Percentiles rank a stretch among this genome's conserved stretches.
Conservation (phyloP, 37 sponge, comb jelly and placozoan genomes). For the Cliona cf. orientalis region DNA sequence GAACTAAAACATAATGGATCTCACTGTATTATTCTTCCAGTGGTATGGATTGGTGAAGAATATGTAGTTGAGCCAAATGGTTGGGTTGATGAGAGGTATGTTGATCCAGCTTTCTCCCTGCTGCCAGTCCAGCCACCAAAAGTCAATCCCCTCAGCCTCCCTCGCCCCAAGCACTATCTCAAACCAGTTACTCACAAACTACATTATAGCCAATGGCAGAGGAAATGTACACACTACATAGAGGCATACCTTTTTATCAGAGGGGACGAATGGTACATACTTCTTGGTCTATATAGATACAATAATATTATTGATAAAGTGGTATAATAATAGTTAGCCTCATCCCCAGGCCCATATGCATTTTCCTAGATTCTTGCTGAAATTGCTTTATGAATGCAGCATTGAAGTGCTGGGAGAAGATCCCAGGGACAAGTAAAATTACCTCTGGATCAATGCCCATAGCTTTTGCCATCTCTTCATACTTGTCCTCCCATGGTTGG, state of each 20-base stretch:
- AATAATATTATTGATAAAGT: neutral
- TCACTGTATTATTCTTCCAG: conserved; percentile 34
- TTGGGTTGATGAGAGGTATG: conserved; percentile 71
- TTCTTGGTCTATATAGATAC: conserved; percentile 22
- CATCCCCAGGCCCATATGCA: too few relatives aligned
- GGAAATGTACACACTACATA: neutral
- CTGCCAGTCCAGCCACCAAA: conserved; percentile 92
- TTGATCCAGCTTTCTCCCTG: conserved; percentile 78
- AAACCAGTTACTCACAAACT: conserved; percentile 76
- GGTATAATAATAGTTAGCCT: too few relatives aligned
- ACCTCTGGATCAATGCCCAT: conserved; percentile 82
- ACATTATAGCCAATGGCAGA: neutral
- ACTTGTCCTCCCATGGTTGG: conserved; percentile 82
- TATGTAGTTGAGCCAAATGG: conserved; percentile 80
- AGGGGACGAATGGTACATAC: conserved; percentile 73
- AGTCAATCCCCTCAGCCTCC: conserved; percentile 74
- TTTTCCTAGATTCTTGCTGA: too few relatives aligned
- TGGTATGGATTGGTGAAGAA: conserved; percentile 82
- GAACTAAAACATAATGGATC: neutral
- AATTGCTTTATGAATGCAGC: too few relatives aligned
- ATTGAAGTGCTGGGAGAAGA: too few relatives aligned
- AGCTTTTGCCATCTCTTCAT: conserved; percentile 72
- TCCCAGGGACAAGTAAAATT: neutral
- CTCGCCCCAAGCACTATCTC: conserved; percentile 58
- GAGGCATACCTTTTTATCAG: conserved; percentile 48